Percentiles rank a stretch among this genome's conserved stretches.
phyloP scores from a whole-genome alignment of 1,140 invertebrate species.

The Drosophila baimaii region DNA sequence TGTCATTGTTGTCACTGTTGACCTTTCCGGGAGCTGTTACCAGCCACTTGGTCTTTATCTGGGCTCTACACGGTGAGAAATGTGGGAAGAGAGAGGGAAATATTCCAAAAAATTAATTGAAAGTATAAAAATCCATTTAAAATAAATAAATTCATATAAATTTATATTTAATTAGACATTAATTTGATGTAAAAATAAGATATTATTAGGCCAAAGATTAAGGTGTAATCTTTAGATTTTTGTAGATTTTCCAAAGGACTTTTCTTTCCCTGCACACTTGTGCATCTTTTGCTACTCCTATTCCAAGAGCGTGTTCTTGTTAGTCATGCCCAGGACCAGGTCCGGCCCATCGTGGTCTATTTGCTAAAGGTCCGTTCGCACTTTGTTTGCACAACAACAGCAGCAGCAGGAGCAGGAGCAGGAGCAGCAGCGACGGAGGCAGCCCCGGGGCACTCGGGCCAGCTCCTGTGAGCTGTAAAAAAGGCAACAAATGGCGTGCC shows the following conservation, averaged over 20 bases:
- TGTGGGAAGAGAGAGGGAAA: no score
- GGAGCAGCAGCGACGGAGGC: neutral
- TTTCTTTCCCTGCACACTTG: constrained; percentile 20
- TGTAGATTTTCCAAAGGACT: neutral
- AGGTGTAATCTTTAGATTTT: no score
- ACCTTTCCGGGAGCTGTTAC: constrained; percentile 58
- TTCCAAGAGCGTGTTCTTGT: constrained; percentile 27
- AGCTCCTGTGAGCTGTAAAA: constrained; percentile 56
- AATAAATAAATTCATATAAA: neutral
- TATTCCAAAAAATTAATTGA: neutral
- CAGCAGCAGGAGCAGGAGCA: constrained; percentile 2
- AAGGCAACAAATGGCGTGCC: constrained; percentile 50
- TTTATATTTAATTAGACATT: neutral
- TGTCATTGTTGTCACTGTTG: constrained; percentile 61
- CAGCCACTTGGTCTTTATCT: constrained; percentile 40
- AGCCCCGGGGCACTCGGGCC: neutral
- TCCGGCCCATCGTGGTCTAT: constrained; percentile 23
- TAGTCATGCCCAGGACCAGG: constrained; percentile 28
- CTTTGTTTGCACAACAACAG: constrained; percentile 57
- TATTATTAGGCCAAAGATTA: no score
- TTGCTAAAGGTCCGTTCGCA: constrained; percentile 48
- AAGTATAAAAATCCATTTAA: neutral
- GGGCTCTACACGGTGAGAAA: constrained; percentile 25
- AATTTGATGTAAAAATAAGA: neutral
- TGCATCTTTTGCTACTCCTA: constrained; percentile 5